Conservation (phyloP, 2,113 vertebrate species). For the Sander vitreus region DNA sequence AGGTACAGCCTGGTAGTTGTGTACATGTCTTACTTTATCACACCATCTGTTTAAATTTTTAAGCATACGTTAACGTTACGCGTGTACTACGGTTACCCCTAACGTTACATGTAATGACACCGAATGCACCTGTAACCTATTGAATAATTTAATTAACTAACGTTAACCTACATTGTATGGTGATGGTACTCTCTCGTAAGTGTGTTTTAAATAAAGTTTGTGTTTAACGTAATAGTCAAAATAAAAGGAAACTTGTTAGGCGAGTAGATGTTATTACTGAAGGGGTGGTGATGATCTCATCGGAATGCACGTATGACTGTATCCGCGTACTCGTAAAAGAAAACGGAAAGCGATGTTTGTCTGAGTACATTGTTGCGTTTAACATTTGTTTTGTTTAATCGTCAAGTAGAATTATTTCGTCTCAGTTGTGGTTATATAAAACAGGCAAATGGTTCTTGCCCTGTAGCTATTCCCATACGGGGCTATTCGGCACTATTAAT, state of each 20-base stretch:
- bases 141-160: not conserved
- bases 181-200: not conserved
- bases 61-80: not conserved
- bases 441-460: not conserved
- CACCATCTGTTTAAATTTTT: not conserved
- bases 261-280: not conserved
- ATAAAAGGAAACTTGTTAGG: not conserved
- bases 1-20: not conserved
- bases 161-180: not conserved
- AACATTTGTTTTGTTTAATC: not conserved
- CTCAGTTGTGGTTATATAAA: not conserved
- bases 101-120: slow-evolving; percentile 28
- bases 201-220: not conserved
- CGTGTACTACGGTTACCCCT: not conserved
- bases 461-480: not conserved
- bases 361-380: not conserved
- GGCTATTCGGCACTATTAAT: slow-evolving; percentile 53
- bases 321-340: not conserved
- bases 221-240: not conserved
- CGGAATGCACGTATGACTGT: not conserved
- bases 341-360: not conserved
- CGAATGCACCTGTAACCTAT: slow-evolving; percentile 54
- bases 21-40: slow-evolving; percentile 3
- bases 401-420: not conserved
- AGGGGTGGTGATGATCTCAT: slow-evolving; percentile 19